phyloP scores from a whole-genome alignment of 2,113 vertebrate species.

The Phasianus colchicus region DNA sequence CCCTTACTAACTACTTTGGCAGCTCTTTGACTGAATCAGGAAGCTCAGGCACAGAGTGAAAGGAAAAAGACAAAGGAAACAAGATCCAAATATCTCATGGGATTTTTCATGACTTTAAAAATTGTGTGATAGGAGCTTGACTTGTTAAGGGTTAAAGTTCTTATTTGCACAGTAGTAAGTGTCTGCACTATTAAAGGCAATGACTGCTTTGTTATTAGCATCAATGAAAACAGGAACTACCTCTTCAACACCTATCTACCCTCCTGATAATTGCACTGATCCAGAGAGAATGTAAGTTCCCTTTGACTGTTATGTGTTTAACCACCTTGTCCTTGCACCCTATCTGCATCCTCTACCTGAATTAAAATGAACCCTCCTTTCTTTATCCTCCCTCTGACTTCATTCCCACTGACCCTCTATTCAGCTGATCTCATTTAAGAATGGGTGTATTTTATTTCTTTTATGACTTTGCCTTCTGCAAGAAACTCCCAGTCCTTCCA shows the following conservation, averaged over 20 bases:
- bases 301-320: conserved; percentile 38
- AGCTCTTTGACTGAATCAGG: conserved; percentile 35
- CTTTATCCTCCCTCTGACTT: conserved; percentile 29
- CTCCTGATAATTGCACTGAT: not conserved
- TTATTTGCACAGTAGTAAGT: conserved; percentile 22
- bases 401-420: conserved; percentile 57
- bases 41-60: conserved; percentile 39
- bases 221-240: conserved; percentile 44
- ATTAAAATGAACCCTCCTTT: conserved; percentile 46
- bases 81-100: not conserved
- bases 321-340: conserved; percentile 37
- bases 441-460: conserved; percentile 72
- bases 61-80: not conserved
- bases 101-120: not conserved
- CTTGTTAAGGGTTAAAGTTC: conserved; percentile 43
- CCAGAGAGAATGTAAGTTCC: not conserved
- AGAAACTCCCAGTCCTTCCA: conserved; percentile 57
- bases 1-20: conserved; percentile 46
- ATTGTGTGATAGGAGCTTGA: not conserved
- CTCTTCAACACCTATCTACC: conserved; percentile 37
- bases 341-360: conserved; percentile 14
- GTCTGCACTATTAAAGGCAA: conserved; percentile 42
- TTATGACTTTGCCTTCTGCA: conserved; percentile 57
- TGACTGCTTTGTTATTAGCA: conserved; percentile 58
- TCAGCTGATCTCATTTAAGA: conserved; percentile 61